Percentiles rank a stretch among this genome's conserved stretches.
Conservation (phyloP, 2,888 invertebrate species). For the Drosophila demipolita region DNA sequence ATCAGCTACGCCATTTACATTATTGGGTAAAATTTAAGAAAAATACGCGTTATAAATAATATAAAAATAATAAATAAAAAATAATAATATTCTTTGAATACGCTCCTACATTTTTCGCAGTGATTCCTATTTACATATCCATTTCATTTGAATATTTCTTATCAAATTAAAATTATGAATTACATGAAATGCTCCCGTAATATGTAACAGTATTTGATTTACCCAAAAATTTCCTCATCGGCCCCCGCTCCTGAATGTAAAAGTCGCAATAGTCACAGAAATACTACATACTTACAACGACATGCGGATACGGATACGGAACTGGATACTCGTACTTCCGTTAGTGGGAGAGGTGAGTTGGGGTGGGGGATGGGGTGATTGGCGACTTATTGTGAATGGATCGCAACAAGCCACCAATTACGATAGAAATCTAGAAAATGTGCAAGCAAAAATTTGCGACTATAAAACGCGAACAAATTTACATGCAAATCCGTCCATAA, state of each 20-base stretch:
- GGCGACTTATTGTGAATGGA: conserved; percentile 42
- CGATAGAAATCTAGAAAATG: conserved; percentile 77
- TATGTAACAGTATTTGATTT: conserved; percentile 11
- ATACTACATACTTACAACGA: conserved; percentile 2
- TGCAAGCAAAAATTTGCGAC: conserved; percentile 76
- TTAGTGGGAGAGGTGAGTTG: neutral
- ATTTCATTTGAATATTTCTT: neutral
- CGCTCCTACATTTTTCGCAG: neutral
- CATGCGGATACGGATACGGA: conserved; percentile 34
- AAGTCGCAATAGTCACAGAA: conserved; percentile 40
- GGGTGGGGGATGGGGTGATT: neutral
- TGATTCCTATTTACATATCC: neutral
- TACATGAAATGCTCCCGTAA: conserved; percentile 15
- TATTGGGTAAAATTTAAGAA: no score
- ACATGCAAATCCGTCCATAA: conserved; percentile 68
- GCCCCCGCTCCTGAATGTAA: neutral
- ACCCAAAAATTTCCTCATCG: no score
- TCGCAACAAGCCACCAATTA: conserved; percentile 77
- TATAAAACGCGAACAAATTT: conserved; percentile 76
- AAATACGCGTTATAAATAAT: no score
- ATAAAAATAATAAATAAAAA: no score
- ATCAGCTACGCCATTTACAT: no score
- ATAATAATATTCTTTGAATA: no score
- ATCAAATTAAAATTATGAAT: conserved; percentile 22
- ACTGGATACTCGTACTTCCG: conserved; percentile 55